These are phyloP conservation scores for Cyphomyrus discorhynchus DNA, from an alignment of 2,113 vertebrate genomes.

Conservation along the genomic window DNA sequence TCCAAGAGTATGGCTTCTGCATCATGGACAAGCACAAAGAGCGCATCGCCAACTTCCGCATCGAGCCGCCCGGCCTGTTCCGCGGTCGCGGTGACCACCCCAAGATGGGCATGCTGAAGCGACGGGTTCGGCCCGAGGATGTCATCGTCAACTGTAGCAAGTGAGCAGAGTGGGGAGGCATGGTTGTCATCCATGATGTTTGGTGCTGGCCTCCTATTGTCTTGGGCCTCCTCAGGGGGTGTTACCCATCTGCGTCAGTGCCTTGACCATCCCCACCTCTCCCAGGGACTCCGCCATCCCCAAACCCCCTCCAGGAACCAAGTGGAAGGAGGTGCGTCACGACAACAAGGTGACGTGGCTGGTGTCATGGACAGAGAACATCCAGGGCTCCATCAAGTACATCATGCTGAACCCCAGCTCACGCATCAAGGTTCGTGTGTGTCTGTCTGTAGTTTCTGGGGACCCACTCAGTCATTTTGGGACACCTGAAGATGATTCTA, in stretches of 20 bases:
- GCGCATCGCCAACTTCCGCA: constrained; percentile 94
- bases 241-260: neutral
- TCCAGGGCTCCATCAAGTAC: constrained; percentile 96
- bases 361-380: constrained; percentile 97
- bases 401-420: constrained; percentile 98
- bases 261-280: neutral
- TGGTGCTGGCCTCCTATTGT: neutral
- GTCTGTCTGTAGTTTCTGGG: too few relatives aligned
- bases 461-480: neutral
- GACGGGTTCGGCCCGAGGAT: constrained; percentile 82
- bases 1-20: constrained; percentile 91
- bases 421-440: constrained; percentile 80
- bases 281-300: constrained; percentile 81
- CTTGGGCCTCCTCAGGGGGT: neutral
- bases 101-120: constrained; percentile 97
- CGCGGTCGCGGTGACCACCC: constrained; percentile 94
- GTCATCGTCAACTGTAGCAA: constrained; percentile 98
- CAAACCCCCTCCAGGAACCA: constrained; percentile 79
- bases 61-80: constrained; percentile 92
- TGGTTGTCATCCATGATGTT: neutral
- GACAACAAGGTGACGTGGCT: constrained; percentile 98
- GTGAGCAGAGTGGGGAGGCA: constrained; percentile 52
- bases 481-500: neutral
- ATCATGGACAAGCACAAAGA: constrained; percentile 97
- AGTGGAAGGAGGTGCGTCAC: constrained; percentile 93